Evolutionary conservation across 2,797 vertebrate genomes (phyloP), one percentile per base, ranked within the genome.

Genomic region (Bryconaethiops microstoma): DNA sequence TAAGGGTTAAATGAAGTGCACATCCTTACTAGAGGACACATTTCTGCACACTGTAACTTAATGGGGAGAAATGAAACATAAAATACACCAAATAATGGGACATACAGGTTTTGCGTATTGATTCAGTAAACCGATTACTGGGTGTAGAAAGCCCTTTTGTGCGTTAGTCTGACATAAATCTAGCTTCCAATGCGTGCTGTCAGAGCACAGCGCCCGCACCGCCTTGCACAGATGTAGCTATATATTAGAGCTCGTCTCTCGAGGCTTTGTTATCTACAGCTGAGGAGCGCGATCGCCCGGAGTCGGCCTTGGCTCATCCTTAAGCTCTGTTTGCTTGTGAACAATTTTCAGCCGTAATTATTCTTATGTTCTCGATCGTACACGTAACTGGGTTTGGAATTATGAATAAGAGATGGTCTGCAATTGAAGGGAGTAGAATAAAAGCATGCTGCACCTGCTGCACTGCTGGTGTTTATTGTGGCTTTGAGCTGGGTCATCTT

Each of bases 371-470:
- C 7, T 25, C 7, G 54, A 21, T 29, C 67, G 55, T 42, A 65
- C 23, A 14, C 16, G 4, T 72, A 68, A 85, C 76, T 69, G 72
- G 71, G 10, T 65, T 80, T 78, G 57, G 73, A 80, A 80, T 78
- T 45, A 64, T 48, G 68, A 83, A 83, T 69, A 76, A 69, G 50
- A 72, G 71, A 83, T 64, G 60, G 55, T 40, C 29, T n/a, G 21
- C 83, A 79, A 86, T 81, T 83, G 77, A 79, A 74, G 73, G 25
- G 55, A 79, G 77, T 10, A 29, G 50, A 86, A 83, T 83, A 40
- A 76, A 81, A 74, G 73, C 73, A 25, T 54, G 55, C 57, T 63
- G 79, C 84, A 86, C 76, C 82, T 86, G 82, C 79, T 79, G 76
- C 79, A 75, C 76, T 54, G 40, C 17, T 25, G 63, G 62, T 81